phyloP scores from a whole-genome alignment of 1,140 invertebrate genomes.

The Whitmania pigra region DNA sequence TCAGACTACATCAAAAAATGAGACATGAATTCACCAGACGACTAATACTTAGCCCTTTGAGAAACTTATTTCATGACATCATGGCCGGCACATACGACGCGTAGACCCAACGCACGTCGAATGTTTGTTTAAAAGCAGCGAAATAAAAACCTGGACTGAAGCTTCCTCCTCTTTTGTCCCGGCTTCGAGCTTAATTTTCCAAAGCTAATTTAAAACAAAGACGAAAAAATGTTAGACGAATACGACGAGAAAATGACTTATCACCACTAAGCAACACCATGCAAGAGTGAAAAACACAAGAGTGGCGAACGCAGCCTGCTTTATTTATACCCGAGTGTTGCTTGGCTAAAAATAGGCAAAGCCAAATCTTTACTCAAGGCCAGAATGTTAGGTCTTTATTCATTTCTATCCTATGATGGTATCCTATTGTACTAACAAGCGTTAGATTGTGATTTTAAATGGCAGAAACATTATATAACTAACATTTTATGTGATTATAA shows the following conservation, averaged over 20 bases:
- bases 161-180: conserved; percentile 19
- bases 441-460: no score
- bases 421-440: no score
- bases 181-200: conserved; percentile 20
- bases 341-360: conserved; percentile 10
- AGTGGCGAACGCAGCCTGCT: not conserved
- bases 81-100: conserved; percentile 6
- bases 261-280: not conserved
- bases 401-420: no score
- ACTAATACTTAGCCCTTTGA: not conserved
- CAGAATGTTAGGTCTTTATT: no score
- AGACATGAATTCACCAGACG: not conserved
- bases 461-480: no score
- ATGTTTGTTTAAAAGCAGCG: not conserved
- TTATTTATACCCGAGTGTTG: not conserved
- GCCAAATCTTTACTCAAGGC: not conserved
- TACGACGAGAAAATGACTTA: not conserved
- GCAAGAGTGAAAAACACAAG: not conserved
- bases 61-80: not conserved
- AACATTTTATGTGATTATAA: no score
- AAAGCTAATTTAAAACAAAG: conserved; percentile 16
- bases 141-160: conserved; percentile 17
- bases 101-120: not conserved
- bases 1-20: not conserved
- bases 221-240: conserved; percentile 13